Evolutionary conservation across 2,888 invertebrate genomes (phyloP), one percentile per base, ranked within the genome.

Genomic region (Crioceris asparagi): DNA sequence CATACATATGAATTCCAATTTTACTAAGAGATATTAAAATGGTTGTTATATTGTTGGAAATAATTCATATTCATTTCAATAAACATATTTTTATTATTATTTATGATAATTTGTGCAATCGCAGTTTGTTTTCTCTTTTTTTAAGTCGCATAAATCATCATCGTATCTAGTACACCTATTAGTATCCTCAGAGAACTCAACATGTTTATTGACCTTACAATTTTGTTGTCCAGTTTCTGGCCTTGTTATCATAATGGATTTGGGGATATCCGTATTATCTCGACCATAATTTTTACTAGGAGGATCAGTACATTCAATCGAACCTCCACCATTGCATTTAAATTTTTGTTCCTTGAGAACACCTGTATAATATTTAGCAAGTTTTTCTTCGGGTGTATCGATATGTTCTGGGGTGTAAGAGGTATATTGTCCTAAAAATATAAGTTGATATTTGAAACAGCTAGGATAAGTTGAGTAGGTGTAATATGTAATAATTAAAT

Each of bases 1-100:
- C 14, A 67, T 71, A 16, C 79, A 85, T 33, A 87, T 93, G 85
- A 79, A 87, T 51, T 73, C 76, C 42, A 80, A 90, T 64, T 93
- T 93, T 68, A 84, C 85, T 4, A 54, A 49, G 38, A 47, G 54
- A 41, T 42, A 36, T 35, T 30, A 26, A 32, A n/a, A n/a, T n/a
- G n/a, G 14, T 11, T 23, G 14, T n/a, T n/a, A n/a, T n/a, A n/a
- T n/a, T n/a, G n/a, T n/a, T n/a, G n/a, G n/a, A n/a, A n/a, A n/a
- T n/a, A n/a, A n/a, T n/a, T n/a, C n/a, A n/a, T n/a, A n/a, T n/a
- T n/a, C n/a, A n/a, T n/a, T n/a, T n/a, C n/a, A n/a, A n/a, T n/a
- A n/a, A n/a, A n/a, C n/a, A n/a, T n/a, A n/a, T n/a, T n/a, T n/a
- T 32, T 32, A 18, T 19, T 7, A 51, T 7, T 50, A 46, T 40